Evolutionary conservation across 2,797 vertebrate species (phyloP).

Genomic region (Ctenochaetus hawaiiensis): DNA sequence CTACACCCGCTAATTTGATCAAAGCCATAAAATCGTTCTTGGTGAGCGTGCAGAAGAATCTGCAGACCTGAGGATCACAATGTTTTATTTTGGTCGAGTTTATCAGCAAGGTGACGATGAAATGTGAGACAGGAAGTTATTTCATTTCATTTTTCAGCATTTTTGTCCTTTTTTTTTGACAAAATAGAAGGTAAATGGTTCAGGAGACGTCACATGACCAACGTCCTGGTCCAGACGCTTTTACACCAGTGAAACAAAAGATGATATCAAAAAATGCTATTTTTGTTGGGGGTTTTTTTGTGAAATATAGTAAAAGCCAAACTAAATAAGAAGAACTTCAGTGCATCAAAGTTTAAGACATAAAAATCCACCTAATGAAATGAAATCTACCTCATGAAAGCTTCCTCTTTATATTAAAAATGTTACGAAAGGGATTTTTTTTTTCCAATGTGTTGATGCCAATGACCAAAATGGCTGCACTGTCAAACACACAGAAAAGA

Average conservation of each 20-base stretch:
- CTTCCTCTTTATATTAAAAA: background rate
- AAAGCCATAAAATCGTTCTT: conserved; percentile 45
- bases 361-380: too few species aligned
- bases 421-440: background rate
- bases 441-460: too few species aligned
- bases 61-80: conserved; percentile 25
- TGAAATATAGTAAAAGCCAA: too few species aligned
- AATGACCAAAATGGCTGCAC: too few species aligned
- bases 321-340: too few species aligned
- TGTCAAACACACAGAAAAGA: too few species aligned
- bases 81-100: background rate
- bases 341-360: too few species aligned
- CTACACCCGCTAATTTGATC: conserved; percentile 63
- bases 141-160: background rate
- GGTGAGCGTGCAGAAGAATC: conserved; percentile 26
- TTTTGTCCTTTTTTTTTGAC: too few species aligned
- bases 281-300: too few species aligned
- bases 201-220: background rate
- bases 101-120: background rate
- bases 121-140: background rate
- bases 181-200: background rate
- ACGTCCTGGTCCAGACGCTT: background rate
- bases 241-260: too few species aligned
- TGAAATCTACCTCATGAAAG: background rate
- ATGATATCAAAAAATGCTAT: too few species aligned